phyloP scores from a whole-genome alignment of 92 coral and sea anemone genomes.

The Palythoa grandiflora region DNA sequence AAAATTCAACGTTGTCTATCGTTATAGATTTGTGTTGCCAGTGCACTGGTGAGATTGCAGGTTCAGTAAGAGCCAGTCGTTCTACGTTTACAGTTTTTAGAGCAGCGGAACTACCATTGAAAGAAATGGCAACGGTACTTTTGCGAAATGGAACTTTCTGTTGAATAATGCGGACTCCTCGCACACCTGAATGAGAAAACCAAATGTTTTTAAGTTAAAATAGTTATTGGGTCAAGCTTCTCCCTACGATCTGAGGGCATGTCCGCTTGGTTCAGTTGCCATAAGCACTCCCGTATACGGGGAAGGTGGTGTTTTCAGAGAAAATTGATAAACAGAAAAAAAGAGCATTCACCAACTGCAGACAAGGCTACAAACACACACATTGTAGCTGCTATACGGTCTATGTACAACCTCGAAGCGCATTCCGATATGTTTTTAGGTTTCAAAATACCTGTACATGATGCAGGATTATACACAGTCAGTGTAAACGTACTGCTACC shows the following conservation, averaged over 20 bases:
- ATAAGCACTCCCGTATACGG: too few relatives aligned
- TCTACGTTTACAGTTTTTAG: slow-evolving; percentile 82
- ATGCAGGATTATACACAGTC: slow-evolving; percentile 88
- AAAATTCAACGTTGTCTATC: slow-evolving; percentile 67
- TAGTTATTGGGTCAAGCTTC: too few relatives aligned
- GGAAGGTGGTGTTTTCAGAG: too few relatives aligned
- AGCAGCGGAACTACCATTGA: slow-evolving; percentile 54
- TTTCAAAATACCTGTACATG: slow-evolving; percentile 70
- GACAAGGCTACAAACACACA: too few relatives aligned
- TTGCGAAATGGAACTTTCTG: slow-evolving; percentile 84
- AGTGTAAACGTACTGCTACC: slow-evolving; percentile 74
- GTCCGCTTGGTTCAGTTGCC: too few relatives aligned
- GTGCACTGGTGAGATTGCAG: slow-evolving; percentile 85
- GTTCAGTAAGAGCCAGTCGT: slow-evolving; percentile 82
- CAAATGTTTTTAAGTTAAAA: background rate
- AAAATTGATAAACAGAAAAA: too few relatives aligned
- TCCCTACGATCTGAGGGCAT: background rate
- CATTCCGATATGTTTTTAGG: background rate
- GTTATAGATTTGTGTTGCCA: slow-evolving; percentile 77
- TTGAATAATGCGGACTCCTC: slow-evolving; percentile 90
- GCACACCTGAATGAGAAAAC: slow-evolving; percentile 70
- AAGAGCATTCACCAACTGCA: too few relatives aligned
- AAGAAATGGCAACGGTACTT: slow-evolving; percentile 72
- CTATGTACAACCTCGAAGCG: too few relatives aligned
- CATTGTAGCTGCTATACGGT: too few relatives aligned